Percentiles rank a stretch among this genome's conserved stretches.
Evolutionary conservation across 2,113 vertebrate genomes (phyloP).

Genomic region (Myocastor coypus): DNA sequence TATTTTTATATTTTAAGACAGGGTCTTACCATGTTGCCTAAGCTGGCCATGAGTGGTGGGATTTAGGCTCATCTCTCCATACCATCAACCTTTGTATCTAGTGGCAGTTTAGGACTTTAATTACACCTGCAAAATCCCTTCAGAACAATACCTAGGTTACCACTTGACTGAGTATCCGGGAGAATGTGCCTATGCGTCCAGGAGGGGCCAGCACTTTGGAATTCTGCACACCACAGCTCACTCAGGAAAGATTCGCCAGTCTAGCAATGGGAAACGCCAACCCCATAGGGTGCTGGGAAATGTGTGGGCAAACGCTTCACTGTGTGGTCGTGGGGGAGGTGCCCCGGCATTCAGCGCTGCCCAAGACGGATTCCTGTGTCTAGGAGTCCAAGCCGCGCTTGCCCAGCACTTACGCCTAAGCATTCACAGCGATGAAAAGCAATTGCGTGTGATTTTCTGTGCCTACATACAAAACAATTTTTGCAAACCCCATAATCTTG

Average conservation of each 20-base stretch:
- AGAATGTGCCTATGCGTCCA: background rate
- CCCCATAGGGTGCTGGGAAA: background rate
- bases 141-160: background rate
- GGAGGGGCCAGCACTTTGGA: background rate
- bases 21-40: background rate
- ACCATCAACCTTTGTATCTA: background rate
- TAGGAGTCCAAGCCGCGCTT: background rate
- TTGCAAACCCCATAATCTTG: background rate
- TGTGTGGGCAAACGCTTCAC: background rate
- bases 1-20: background rate
- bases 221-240: background rate
- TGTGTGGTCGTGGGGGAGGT: background rate
- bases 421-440: background rate
- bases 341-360: background rate
- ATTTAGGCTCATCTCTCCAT: background rate
- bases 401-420: background rate
- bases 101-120: slow-evolving; percentile 25
- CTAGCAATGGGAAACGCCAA: background rate
- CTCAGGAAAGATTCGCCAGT: background rate
- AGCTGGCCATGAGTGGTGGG: background rate
- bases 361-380: background rate
- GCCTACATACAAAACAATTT: background rate
- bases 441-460: background rate
- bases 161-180: background rate
- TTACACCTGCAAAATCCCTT: slow-evolving; percentile 37